Evolutionary conservation across 2,888 invertebrate genomes (phyloP).

Genomic region (Andrena dorsata): DNA sequence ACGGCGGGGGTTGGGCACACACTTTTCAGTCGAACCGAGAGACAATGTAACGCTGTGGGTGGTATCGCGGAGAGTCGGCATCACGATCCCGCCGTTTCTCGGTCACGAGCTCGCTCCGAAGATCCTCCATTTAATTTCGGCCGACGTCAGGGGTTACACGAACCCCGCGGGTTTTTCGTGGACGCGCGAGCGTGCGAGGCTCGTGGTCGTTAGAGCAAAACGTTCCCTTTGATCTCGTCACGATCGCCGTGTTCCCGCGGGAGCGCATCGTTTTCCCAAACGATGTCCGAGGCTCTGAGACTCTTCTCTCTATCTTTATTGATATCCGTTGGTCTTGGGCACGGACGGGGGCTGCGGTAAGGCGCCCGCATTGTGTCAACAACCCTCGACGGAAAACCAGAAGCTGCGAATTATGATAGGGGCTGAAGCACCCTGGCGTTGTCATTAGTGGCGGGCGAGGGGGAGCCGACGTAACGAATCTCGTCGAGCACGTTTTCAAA

Average conservation of each 20-base stretch:
- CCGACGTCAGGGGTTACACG: conserved; percentile 35
- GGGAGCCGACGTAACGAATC: conserved; percentile 51
- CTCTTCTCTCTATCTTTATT: conserved; percentile 71
- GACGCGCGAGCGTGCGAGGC: conserved; percentile 61
- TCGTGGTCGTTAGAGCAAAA: conserved; percentile 80
- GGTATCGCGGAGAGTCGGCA: conserved; percentile 24
- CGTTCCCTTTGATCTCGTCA: conserved; percentile 83
- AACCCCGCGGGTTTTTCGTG: conserved; percentile 58
- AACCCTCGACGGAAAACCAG: conserved; percentile 80
- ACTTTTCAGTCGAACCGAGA: background rate
- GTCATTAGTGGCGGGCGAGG: conserved; percentile 76
- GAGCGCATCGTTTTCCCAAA: conserved; percentile 52
- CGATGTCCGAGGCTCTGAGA: conserved; percentile 57
- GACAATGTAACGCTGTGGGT: conserved; percentile 42
- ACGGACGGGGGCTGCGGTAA: conserved; percentile 80
- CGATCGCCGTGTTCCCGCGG: conserved; percentile 71
- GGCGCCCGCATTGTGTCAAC: conserved; percentile 83
- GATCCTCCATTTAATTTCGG: conserved; percentile 65
- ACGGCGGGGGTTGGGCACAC: no score
- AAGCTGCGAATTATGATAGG: conserved; percentile 84
- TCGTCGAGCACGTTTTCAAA: conserved; percentile 69
- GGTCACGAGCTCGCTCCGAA: conserved; percentile 33
- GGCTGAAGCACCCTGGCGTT: conserved; percentile 78
- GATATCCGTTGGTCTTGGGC: conserved; percentile 77
- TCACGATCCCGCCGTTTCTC: conserved; percentile 44